Base-by-base conservation (phyloP, 2,113 vertebrate species). In the Caretta caretta region DNA sequence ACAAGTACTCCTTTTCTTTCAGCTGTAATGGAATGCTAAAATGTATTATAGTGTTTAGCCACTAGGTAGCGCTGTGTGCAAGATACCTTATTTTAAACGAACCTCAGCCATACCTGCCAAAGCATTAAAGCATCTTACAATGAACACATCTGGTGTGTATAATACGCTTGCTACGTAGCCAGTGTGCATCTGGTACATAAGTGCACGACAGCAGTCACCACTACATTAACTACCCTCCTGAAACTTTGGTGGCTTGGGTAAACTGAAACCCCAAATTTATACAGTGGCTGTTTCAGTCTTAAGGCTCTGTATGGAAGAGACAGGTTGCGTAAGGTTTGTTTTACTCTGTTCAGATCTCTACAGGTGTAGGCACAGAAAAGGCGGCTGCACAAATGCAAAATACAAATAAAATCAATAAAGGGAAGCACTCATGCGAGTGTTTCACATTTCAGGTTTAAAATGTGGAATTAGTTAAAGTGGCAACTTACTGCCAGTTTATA, bases 371-470 rank as follows among this genome's bases (percentile, higher is more conserved):
- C 8, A 56, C 1, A 4, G 3, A 54, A 4, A 0, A 0, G 1
- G 53, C 22, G 0, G 2, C 8, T 48, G 46, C 4, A 6, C 57
- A 72, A 7, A 80, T 79, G 25, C 62, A 94, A n/a, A 12, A 72
- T 72, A 31, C 31, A 54, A 62, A 62, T 62, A 5, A 72, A 11
- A 50, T 0, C 0, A 0, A 19, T 17, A 17, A 62, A 42, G 0
- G 14, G 25, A 79, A 90, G 17, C 24, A 8, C n/a, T 93, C 79
- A 76, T 3, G 62, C 42, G 42, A 72, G 50, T 0, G 0, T 25
- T n/a, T 6, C 86, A 82, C 5, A 16, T 17, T 10, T 91, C 10
- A 20, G 0, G 1, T 42, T 9, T 57, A 17, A 19, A 3, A 3
- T 31, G 5, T 35, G n/a, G 5, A 57, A 78, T 24, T 42, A 13